phyloP scores from a whole-genome alignment of 2,888 invertebrate species.

The Hemaris fuciformis region DNA sequence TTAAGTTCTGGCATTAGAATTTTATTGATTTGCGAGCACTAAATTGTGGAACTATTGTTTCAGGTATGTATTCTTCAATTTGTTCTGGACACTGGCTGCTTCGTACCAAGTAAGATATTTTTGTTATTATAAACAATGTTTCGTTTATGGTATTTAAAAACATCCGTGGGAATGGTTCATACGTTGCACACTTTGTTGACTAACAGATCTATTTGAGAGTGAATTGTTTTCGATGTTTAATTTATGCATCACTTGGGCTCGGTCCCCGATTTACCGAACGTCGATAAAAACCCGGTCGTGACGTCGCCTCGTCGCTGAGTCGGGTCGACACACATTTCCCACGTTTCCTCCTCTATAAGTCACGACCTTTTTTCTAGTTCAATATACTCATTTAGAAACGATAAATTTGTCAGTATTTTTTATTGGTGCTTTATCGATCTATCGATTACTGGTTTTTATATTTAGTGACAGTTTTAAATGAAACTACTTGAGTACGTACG shows the following conservation, averaged over 20 bases:
- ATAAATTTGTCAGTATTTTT: slow-evolving; percentile 21
- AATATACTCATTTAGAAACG: slow-evolving; percentile 33
- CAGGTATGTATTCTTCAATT: slow-evolving; percentile 46
- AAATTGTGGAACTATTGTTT: slow-evolving; percentile 35
- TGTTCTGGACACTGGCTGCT: slow-evolving; percentile 18
- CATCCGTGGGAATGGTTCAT: slow-evolving; percentile 27
- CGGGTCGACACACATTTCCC: slow-evolving; percentile 59
- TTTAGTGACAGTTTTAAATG: not conserved
- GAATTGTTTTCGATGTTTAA: slow-evolving; percentile 16
- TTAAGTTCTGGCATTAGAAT: slow-evolving; percentile 27
- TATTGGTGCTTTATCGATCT: not conserved
- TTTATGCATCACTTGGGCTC: slow-evolving; percentile 7
- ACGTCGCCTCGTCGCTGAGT: slow-evolving; percentile 29
- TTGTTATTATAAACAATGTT: slow-evolving; percentile 9
- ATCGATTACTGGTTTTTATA: not conserved
- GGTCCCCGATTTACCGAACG: slow-evolving; percentile 42
- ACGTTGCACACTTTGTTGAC: slow-evolving; percentile 19
- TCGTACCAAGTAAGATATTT: slow-evolving; percentile 27
- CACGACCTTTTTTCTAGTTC: slow-evolving; percentile 43
- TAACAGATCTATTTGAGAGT: slow-evolving; percentile 15
- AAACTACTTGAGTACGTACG: not conserved
- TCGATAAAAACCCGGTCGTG: slow-evolving; percentile 62
- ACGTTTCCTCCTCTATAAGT: slow-evolving; percentile 53
- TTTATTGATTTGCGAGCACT: slow-evolving; percentile 35
- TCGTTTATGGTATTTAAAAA: slow-evolving; percentile 6